These are phyloP conservation scores for Noctilio leporinus DNA, from an alignment of 2,113 vertebrate species.

Conservation along the genomic window DNA sequence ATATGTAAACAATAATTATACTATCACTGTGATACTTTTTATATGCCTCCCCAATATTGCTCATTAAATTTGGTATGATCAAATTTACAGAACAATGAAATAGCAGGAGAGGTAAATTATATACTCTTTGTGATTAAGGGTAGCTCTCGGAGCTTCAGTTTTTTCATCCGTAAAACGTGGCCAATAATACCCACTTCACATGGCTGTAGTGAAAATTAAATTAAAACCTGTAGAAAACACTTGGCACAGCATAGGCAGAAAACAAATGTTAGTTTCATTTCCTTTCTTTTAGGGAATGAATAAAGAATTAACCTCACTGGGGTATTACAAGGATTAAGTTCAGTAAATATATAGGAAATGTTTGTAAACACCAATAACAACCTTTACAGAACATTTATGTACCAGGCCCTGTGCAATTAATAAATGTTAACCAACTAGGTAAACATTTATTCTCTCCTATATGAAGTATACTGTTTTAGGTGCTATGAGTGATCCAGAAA, in stretches of 20 bases:
- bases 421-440: conserved; percentile 29
- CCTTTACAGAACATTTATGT: conserved; percentile 20
- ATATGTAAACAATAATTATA: conserved; percentile 64
- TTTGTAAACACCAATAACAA: conserved; percentile 9
- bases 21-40: conserved; percentile 47
- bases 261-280: conserved; percentile 14
- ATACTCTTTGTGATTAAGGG: conserved; percentile 16
- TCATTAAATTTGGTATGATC: conserved; percentile 48
- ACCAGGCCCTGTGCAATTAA: neutral
- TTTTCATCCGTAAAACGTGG: conserved; percentile 63
- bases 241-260: conserved; percentile 27
- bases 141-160: conserved; percentile 48
- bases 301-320: neutral
- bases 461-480: neutral
- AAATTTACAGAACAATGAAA: conserved; percentile 58
- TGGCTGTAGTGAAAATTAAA: conserved; percentile 48
- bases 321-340: neutral
- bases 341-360: conserved; percentile 29
- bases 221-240: conserved; percentile 42
- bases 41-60: conserved; percentile 16
- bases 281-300: neutral
- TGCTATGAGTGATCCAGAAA: neutral
- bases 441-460: neutral
- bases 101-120: conserved; percentile 55
- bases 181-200: conserved; percentile 43